phyloP scores from a whole-genome alignment of 1,140 invertebrate genomes.

The Saccostrea glomerata region DNA sequence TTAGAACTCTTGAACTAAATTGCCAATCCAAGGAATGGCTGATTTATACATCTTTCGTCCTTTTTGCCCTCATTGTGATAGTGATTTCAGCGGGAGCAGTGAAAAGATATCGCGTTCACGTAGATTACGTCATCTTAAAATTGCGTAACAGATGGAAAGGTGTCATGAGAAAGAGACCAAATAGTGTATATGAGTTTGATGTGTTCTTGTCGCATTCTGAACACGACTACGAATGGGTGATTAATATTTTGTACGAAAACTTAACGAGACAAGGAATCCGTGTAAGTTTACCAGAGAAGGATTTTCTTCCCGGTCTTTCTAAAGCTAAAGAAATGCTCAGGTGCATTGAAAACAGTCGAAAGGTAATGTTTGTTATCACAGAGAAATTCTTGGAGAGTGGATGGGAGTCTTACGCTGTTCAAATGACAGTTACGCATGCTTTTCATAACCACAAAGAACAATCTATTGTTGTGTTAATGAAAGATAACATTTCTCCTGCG shows the following conservation, averaged over 20 bases:
- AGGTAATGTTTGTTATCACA: constrained; percentile 47
- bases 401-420: constrained; percentile 45
- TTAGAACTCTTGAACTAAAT: constrained; percentile 2
- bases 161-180: not conserved
- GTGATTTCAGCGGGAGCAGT: not conserved
- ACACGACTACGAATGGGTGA: not conserved
- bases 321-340: constrained; percentile 47
- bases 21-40: constrained; percentile 9
- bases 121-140: constrained; percentile 11
- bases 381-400: constrained; percentile 43
- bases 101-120: constrained; percentile 4
- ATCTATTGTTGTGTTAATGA: not conserved
- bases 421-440: constrained; percentile 46
- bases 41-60: not conserved
- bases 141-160: constrained; percentile 4
- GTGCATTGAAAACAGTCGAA: constrained; percentile 48
- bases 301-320: constrained; percentile 43
- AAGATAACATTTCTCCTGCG: not conserved
- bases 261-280: not conserved
- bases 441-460: not conserved
- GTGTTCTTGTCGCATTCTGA: constrained; percentile 6
- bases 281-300: constrained; percentile 35
- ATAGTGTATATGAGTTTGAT: not conserved
- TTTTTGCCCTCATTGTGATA: not conserved
- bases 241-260: not conserved